Evolutionary conservation across 2,888 invertebrate species (phyloP).

Genomic region (Crocallis elinguaria): DNA sequence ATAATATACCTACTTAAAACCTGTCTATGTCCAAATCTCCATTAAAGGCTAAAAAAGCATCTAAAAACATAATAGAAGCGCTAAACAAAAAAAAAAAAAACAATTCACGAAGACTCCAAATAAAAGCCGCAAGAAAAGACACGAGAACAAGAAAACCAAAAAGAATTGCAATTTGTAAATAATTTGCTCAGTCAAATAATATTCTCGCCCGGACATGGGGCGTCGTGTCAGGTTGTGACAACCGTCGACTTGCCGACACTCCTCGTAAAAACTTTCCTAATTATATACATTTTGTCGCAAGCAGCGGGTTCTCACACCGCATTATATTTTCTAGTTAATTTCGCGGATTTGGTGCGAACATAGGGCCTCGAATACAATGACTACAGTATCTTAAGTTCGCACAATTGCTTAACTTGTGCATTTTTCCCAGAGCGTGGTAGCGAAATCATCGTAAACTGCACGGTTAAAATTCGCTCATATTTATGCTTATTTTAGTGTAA

Average conservation of each 20-base stretch:
- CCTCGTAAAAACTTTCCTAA: slow-evolving; percentile 84
- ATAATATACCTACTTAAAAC: too few species aligned
- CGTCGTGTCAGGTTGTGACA: slow-evolving; percentile 69
- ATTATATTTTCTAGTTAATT: slow-evolving; percentile 80
- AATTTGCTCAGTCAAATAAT: slow-evolving; percentile 75
- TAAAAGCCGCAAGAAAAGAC: slow-evolving; percentile 11
- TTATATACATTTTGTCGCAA: slow-evolving; percentile 82
- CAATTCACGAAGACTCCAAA: slow-evolving; percentile 5
- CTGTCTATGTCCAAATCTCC: neutral
- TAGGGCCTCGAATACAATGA: slow-evolving; percentile 7
- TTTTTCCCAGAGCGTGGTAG: neutral
- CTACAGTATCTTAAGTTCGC: neutral
- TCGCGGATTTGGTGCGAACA: slow-evolving; percentile 69
- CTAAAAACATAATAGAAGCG: neutral
- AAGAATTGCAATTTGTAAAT: slow-evolving; percentile 72
- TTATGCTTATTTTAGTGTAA: too few species aligned
- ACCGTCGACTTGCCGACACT: slow-evolving; percentile 69
- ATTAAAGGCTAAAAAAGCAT: neutral
- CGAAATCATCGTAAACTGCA: neutral
- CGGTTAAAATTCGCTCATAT: too few species aligned
- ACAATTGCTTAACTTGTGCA: neutral
- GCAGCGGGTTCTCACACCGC: slow-evolving; percentile 59
- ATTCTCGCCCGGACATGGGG: slow-evolving; percentile 73
- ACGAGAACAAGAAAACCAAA: slow-evolving; percentile 38
- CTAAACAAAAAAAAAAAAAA: too few species aligned